Conservation (phyloP, 2,888 invertebrate genomes). For the Stramonita haemastoma region DNA sequence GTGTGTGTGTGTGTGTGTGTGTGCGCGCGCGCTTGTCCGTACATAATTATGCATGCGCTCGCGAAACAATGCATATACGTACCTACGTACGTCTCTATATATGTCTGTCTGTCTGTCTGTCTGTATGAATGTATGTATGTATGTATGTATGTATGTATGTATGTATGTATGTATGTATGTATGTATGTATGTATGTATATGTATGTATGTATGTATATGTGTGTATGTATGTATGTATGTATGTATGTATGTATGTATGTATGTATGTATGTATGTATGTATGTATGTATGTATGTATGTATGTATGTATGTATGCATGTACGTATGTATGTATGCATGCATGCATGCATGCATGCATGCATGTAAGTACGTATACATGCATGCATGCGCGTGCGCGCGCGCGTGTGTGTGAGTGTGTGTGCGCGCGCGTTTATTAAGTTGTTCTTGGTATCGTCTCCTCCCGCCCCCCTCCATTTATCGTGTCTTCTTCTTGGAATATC, state of each 20-base stretch:
- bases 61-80: background rate
- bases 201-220: background rate
- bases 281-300: background rate
- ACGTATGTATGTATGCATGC: no score
- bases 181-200: background rate
- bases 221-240: slow-evolving; percentile 9
- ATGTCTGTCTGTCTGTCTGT: background rate
- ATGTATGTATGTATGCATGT: background rate
- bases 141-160: background rate
- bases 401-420: no score
- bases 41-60: background rate
- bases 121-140: background rate
- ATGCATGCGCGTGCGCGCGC: no score
- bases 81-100: background rate
- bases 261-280: background rate
- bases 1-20: slow-evolving; percentile 18
- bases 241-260: background rate
- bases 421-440: no score
- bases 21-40: background rate
- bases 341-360: no score
- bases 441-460: no score
- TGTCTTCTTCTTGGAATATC: no score
- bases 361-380: no score
- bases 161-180: background rate
- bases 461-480: no score